Percentiles rank a stretch among this genome's conserved stretches.
Conservation (phyloP, 2,888 invertebrate genomes). For the Eretmocerus hayati region DNA sequence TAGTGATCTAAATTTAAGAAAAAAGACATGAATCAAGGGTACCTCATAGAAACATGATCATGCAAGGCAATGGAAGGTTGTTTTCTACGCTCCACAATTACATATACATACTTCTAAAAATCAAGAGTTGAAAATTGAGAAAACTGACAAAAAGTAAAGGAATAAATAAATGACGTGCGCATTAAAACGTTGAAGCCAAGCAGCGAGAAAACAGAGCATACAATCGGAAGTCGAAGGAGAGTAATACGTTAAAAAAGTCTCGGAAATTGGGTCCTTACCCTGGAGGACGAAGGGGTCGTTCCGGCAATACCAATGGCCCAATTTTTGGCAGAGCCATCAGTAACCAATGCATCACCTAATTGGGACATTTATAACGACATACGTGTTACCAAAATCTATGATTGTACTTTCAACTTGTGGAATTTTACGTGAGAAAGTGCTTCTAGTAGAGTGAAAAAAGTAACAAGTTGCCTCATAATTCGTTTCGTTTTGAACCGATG, state of each 20-base stretch:
- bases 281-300: conserved; percentile 52
- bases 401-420: too few species aligned
- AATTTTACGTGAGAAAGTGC: too few species aligned
- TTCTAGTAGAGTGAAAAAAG: too few species aligned
- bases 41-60: conserved; percentile 17
- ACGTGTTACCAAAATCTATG: conserved; percentile 10
- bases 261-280: conserved; percentile 53
- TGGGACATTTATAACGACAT: conserved; percentile 44
- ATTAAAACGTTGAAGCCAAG: conserved; percentile 43
- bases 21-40: too few species aligned
- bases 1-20: too few species aligned
- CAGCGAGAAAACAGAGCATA: conserved; percentile 41
- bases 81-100: too few species aligned
- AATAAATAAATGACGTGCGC: conserved; percentile 33
- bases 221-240: conserved; percentile 31
- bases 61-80: conserved; percentile 24
- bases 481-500: too few species aligned
- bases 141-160: conserved; percentile 5
- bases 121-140: conserved; percentile 14
- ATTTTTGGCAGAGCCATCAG: conserved; percentile 47
- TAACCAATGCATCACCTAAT: conserved; percentile 48
- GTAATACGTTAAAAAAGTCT: conserved; percentile 42
- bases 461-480: conserved; percentile 6
- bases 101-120: conserved; percentile 29
- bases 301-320: conserved; percentile 48